A percentile compares a stretch with the other conserved stretches of the same genome.
Conservation (phyloP, 2,797 vertebrate genomes). For the Brotula barbata region DNA sequence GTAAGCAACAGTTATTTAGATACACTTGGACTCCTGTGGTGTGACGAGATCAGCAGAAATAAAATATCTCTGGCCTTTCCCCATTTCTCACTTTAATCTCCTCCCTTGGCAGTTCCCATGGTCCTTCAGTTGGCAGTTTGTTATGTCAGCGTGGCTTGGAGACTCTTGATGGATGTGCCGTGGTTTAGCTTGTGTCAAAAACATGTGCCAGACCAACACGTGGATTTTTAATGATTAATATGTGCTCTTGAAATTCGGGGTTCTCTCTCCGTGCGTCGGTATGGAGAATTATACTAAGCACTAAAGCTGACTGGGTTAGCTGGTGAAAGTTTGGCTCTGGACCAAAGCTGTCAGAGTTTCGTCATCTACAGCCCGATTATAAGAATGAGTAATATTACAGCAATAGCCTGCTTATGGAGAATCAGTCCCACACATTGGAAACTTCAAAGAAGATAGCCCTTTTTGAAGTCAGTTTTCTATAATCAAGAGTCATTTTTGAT, state of each 20-base stretch:
- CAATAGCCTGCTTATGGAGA: neutral
- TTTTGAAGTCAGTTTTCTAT: too few species aligned
- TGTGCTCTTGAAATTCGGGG: slow-evolving; percentile 30
- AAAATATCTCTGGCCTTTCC: slow-evolving; percentile 28
- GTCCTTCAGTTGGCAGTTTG: slow-evolving; percentile 34
- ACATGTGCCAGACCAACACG: slow-evolving; percentile 45
- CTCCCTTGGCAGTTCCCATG: slow-evolving; percentile 13
- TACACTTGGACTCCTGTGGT: slow-evolving; percentile 12
- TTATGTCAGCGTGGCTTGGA: slow-evolving; percentile 35
- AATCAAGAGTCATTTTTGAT: too few species aligned
- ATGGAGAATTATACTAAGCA: neutral
- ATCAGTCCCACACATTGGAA: neutral
- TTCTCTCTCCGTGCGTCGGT: slow-evolving; percentile 6
- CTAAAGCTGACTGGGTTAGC: slow-evolving; percentile 2
- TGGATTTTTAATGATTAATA: slow-evolving; percentile 61
- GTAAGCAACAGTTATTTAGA: neutral
- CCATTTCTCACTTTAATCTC: slow-evolving; percentile 40
- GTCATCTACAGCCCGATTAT: neutral
- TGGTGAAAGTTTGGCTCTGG: slow-evolving; percentile 25
- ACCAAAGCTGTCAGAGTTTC: slow-evolving; percentile 12
- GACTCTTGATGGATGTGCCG: slow-evolving; percentile 38
- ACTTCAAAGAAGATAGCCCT: too few species aligned
- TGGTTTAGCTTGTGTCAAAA: slow-evolving; percentile 44
- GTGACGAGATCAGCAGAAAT: slow-evolving; percentile 35
- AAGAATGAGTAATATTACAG: slow-evolving; percentile 10